Evolutionary conservation across 2,797 vertebrate genomes (phyloP), one percentile per base, ranked within the genome.

Genomic region (Alauda arvensis): DNA sequence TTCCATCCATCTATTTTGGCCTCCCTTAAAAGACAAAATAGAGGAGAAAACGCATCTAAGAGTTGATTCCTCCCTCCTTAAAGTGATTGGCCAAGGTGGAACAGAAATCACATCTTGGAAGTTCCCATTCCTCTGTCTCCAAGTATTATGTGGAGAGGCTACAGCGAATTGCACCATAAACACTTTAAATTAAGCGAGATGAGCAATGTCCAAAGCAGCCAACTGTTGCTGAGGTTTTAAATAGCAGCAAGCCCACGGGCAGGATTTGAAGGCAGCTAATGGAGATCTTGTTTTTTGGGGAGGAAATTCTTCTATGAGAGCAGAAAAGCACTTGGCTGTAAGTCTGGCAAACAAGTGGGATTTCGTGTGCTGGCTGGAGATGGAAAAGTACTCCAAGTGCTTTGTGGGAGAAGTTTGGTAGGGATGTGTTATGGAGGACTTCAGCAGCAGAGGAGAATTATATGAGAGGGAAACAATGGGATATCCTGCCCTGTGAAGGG

Each of bases 161-260:
- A 2, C 51, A 69, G 77, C 53, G 52, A 83, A 67, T 56, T 5
- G 49, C 70, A 81, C 56, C 52, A 60, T 40, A 75, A 91, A 93
- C 67, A 83, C 56, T 68, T 90, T 10, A 86, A 88, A 88, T 79
- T 66, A 88, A 86, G 86, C 6, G 4, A 93, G 85, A 90, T 49
- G 45, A 94, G 34, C 79, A 81, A 83, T 66, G 67, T 89, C 74
- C 67, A 34, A 24, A 83, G 85, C 89, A 89, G 92, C 52, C 80
- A 92, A 81, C 77, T 88, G 70, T 78, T 92, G 85, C 74, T 0
- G 11, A 60, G 49, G 28, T 83, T 89, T 84, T 69, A 83, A 91
- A 83, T 40, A 91, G 60, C 63, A 70, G n/a, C 39, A 90, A 89
- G 67, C 67, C 74, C 63, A 89, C 29, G 31, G 77, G 70, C 70